phyloP scores from a whole-genome alignment of 2,113 vertebrate genomes.

The Phaetusa simplex region DNA sequence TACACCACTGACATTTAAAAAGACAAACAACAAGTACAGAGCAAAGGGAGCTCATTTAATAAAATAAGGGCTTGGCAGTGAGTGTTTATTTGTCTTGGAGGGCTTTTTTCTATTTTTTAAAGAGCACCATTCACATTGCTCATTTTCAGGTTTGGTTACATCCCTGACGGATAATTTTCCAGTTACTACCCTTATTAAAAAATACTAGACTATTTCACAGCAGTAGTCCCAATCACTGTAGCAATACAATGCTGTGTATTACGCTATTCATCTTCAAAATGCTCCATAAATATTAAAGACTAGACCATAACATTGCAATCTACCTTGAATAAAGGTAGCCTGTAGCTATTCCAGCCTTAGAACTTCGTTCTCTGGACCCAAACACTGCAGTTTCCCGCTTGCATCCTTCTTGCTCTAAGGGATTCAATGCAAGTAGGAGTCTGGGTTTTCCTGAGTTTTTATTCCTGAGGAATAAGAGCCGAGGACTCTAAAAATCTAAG shows the following conservation, averaged over 20 bases:
- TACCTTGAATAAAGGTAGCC: not conserved
- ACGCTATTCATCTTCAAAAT: not conserved
- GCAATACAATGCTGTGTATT: not conserved
- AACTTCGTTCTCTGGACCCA: not conserved
- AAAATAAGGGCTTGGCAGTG: not conserved
- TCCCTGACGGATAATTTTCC: constrained; percentile 27
- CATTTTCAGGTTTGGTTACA: constrained; percentile 40
- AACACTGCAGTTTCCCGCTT: accelerated
- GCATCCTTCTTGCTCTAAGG: not conserved
- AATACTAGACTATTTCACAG: not conserved
- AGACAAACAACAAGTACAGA: constrained; percentile 22
- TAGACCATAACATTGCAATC: not conserved
- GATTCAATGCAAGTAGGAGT: not conserved
- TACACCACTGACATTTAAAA: constrained; percentile 37
- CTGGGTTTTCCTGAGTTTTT: not conserved
- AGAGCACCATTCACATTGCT: not conserved
- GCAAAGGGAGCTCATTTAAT: constrained; percentile 41
- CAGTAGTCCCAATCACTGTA: not conserved
- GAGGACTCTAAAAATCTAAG: not conserved
- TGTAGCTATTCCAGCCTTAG: not conserved
- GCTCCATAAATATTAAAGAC: not conserved
- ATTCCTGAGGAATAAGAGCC: not conserved
- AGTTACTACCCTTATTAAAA: constrained; percentile 31
- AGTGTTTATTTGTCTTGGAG: constrained; percentile 5
- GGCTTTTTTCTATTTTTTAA: not conserved